Conservation (phyloP, 1,140 invertebrate species). For the Neodiprion pinetum region DNA sequence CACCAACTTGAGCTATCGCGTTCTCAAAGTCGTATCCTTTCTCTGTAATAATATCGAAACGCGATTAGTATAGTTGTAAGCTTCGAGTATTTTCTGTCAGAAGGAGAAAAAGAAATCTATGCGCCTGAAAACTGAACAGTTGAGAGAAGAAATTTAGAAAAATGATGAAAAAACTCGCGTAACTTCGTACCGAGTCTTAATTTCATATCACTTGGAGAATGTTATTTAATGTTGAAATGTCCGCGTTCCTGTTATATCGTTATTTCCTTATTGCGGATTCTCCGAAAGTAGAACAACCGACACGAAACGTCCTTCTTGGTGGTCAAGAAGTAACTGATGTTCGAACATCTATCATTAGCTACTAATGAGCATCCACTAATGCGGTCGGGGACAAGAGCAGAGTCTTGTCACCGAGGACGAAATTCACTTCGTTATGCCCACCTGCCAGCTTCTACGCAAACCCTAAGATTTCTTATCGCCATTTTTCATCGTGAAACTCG, state of each 20-base stretch:
- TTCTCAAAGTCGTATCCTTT: conserved; percentile 13
- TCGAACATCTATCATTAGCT: neutral
- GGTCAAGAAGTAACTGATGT: neutral
- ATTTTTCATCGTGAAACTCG: neutral
- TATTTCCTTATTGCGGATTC: neutral
- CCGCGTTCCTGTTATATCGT: neutral
- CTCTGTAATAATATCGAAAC: neutral
- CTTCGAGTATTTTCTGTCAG: neutral
- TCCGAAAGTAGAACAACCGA: neutral
- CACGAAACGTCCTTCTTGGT: conserved; percentile 8
- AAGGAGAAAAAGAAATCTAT: too few relatives aligned
- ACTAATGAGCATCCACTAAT: neutral
- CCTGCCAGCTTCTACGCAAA: too few relatives aligned
- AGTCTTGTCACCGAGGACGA: too few relatives aligned
- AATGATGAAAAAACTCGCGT: neutral
- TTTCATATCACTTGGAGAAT: conserved; percentile 10
- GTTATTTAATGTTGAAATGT: neutral
- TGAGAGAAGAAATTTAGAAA: neutral
- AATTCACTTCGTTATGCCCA: too few relatives aligned
- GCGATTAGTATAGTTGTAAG: neutral
- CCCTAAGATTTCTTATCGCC: too few relatives aligned
- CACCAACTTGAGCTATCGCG: conserved; percentile 8
- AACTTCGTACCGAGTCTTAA: neutral
- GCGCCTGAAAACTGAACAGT: too few relatives aligned
- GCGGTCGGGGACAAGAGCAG: too few relatives aligned